Evolutionary conservation across 2,888 invertebrate species (phyloP).

Genomic region (Chrysolina oricalcia): DNA sequence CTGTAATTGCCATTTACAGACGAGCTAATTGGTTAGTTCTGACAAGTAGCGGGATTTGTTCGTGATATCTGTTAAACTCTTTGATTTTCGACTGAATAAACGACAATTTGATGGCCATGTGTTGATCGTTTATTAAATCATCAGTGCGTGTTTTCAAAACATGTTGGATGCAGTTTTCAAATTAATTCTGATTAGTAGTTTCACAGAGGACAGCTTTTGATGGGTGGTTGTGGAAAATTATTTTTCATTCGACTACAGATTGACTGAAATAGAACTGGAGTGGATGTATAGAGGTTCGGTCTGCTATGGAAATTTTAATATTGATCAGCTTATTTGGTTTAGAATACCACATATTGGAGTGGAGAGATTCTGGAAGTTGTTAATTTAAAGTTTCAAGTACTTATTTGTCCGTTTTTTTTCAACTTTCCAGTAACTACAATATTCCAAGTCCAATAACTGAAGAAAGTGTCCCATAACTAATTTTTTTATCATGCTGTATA

Average conservation of each 20-base stretch:
- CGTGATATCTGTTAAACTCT: neutral
- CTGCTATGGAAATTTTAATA: neutral
- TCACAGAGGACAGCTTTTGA: slow-evolving; percentile 7
- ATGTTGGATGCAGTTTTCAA: slow-evolving; percentile 22
- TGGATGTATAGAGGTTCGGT: neutral
- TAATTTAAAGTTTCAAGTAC: no score
- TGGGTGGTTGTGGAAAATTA: neutral
- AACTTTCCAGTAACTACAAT: no score
- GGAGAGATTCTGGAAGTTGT: no score
- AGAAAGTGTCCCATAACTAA: no score
- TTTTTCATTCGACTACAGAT: slow-evolving; percentile 16
- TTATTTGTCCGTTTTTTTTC: no score
- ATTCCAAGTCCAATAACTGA: no score
- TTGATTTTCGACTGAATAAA: slow-evolving; percentile 21
- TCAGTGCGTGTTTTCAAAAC: slow-evolving; percentile 11
- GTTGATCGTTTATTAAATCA: slow-evolving; percentile 15
- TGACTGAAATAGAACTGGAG: slow-evolving; percentile 9
- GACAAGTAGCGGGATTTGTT: neutral
- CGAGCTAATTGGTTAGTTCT: neutral
- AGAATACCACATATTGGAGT: neutral
- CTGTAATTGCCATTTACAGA: slow-evolving; percentile 1
- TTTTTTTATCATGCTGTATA: no score
- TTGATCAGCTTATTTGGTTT: neutral
- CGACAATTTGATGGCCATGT: slow-evolving; percentile 13
- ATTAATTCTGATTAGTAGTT: slow-evolving; percentile 15